Conservation (phyloP, 1,140 invertebrate species). For the Drosophila willistoni region DNA sequence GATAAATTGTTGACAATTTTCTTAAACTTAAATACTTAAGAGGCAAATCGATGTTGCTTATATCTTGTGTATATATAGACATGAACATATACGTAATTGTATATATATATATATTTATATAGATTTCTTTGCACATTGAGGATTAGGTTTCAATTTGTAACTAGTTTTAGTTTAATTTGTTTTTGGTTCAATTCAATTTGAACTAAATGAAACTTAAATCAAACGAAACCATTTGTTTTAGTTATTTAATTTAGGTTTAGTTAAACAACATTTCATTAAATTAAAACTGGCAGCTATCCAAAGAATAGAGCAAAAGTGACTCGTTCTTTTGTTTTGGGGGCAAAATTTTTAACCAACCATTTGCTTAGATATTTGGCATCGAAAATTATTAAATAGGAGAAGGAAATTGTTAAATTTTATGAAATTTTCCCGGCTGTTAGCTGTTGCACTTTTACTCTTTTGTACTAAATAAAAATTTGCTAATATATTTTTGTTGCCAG, state of each 20-base stretch:
- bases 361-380: neutral
- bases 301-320: slow-evolving; percentile 1
- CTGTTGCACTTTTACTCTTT: neutral
- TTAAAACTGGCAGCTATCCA: slow-evolving; percentile 2
- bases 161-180: neutral
- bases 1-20: slow-evolving; percentile 41
- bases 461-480: slow-evolving; percentile 1
- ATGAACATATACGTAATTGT: neutral
- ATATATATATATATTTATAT: neutral
- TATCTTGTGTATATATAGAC: neutral
- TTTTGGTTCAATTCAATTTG: slow-evolving; percentile 2
- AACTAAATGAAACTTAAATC: slow-evolving; percentile 6
- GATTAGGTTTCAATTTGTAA: slow-evolving; percentile 1
- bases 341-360: neutral
- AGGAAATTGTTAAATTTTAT: neutral
- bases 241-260: neutral
- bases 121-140: neutral
- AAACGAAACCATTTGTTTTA: neutral
- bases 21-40: slow-evolving; percentile 73
- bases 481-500: neutral
- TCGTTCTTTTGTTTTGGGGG: neutral
- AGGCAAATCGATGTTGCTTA: slow-evolving; percentile 45
- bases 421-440: neutral
- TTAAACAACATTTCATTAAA: neutral
- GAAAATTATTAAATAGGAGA: neutral